Percentiles rank a stretch among this genome's conserved stretches.
Evolutionary conservation across 2,113 vertebrate species (phyloP).

Genomic region (Sterrhoptilus dennistouni): DNA sequence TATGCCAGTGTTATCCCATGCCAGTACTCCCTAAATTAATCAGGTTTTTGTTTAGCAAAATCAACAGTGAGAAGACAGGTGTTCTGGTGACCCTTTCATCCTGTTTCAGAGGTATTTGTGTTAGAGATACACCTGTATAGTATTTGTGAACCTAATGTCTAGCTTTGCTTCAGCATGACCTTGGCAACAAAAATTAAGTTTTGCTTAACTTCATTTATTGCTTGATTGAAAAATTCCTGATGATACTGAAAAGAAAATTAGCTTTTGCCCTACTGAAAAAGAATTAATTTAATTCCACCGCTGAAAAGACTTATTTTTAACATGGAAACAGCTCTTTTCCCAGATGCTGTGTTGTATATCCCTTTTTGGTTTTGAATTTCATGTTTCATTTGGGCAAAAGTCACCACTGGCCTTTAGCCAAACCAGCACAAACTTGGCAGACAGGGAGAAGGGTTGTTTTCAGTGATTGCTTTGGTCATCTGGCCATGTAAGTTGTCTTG

Average conservation of each 20-base stretch:
- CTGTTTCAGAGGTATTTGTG: background rate
- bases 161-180: background rate
- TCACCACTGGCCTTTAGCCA: background rate
- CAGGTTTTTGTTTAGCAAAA: background rate
- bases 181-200: background rate
- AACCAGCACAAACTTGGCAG: background rate
- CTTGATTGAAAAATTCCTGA: background rate
- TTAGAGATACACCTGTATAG: rapidly evolving
- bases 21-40: background rate
- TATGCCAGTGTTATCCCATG: background rate
- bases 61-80: background rate
- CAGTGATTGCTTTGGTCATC: rapidly evolving
- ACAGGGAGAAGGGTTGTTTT: background rate
- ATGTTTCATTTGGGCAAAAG: background rate
- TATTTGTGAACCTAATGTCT: background rate
- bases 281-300: background rate
- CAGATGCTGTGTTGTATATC: background rate
- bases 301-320: background rate
- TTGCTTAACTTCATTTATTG: background rate
- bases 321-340: background rate
- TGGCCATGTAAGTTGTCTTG: background rate
- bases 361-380: background rate
- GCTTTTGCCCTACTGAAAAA: background rate
- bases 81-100: background rate
- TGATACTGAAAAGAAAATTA: background rate